Percentiles rank a stretch among this genome's conserved stretches.
These are phyloP conservation scores for Anorthoa munda DNA, from an alignment of 2,888 invertebrate genomes.

Conservation along the genomic window DNA sequence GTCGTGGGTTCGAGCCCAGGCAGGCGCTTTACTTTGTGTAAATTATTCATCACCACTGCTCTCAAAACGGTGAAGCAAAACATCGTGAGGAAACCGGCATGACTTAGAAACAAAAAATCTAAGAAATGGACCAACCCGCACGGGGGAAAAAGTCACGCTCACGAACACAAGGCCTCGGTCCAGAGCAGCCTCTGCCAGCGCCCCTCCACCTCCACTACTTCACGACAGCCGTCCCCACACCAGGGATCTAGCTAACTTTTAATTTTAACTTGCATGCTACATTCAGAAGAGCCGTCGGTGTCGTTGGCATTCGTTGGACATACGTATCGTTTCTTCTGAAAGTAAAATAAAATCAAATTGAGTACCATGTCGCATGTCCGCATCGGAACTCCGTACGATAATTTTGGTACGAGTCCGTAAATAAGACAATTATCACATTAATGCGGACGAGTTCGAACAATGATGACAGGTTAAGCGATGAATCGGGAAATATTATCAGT, in stretches of 20 bases:
- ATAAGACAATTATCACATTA: constrained; percentile 40
- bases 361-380: background rate
- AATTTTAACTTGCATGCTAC: background rate
- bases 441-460: constrained; percentile 7
- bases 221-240: background rate
- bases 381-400: background rate
- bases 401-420: constrained; percentile 2
- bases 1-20: no score
- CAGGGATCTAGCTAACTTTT: background rate
- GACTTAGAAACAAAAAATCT: no score
- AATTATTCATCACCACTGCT: no score
- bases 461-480: constrained; percentile 7
- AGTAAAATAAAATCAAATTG: background rate
- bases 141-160: background rate
- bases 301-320: background rate
- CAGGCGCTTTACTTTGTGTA: no score
- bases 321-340: background rate
- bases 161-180: background rate
- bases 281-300: background rate
- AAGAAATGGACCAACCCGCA: no score
- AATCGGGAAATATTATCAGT: constrained; percentile 1
- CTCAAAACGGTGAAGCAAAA: no score
- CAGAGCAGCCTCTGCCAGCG: background rate
- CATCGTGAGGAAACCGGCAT: no score
- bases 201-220: background rate